These are phyloP conservation scores for Pelecanus crispus DNA, from an alignment of 2,113 vertebrate species.

Conservation along the genomic window DNA sequence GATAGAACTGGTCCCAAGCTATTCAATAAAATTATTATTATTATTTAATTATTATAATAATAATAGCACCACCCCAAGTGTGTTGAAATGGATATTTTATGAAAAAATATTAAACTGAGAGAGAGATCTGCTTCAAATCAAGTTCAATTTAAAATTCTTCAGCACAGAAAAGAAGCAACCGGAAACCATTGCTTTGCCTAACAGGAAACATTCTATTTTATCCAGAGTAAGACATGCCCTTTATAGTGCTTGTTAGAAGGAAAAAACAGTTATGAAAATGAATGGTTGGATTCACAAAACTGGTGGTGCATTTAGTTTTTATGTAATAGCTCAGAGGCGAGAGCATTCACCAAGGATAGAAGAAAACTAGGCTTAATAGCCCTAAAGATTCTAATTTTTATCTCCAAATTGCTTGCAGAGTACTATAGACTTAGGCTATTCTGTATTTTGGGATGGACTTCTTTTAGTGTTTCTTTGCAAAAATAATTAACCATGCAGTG, in stretches of 20 bases:
- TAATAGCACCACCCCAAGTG: neutral
- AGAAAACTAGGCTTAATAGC: neutral
- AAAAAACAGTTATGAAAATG: neutral
- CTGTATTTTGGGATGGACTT: neutral
- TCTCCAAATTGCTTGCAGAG: neutral
- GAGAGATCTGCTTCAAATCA: neutral
- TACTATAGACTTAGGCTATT: neutral
- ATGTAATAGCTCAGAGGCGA: neutral
- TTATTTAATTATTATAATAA: neutral
- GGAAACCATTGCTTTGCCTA: neutral
- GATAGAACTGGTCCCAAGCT: neutral
- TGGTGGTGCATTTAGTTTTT: neutral
- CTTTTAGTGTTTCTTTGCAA: neutral
- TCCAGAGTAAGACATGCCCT: neutral
- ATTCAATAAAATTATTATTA: neutral
- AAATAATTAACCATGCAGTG: neutral
- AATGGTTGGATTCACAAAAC: conserved; percentile 36
- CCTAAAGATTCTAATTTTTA: neutral
- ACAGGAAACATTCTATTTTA: neutral
- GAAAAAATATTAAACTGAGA: neutral
- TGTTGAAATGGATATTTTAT: neutral
- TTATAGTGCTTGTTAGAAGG: neutral
- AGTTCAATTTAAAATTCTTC: neutral
- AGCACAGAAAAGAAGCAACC: neutral
- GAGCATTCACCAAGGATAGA: neutral